Conservation (phyloP, 2,113 vertebrate species). For the Oreotrochilus melanogaster region DNA sequence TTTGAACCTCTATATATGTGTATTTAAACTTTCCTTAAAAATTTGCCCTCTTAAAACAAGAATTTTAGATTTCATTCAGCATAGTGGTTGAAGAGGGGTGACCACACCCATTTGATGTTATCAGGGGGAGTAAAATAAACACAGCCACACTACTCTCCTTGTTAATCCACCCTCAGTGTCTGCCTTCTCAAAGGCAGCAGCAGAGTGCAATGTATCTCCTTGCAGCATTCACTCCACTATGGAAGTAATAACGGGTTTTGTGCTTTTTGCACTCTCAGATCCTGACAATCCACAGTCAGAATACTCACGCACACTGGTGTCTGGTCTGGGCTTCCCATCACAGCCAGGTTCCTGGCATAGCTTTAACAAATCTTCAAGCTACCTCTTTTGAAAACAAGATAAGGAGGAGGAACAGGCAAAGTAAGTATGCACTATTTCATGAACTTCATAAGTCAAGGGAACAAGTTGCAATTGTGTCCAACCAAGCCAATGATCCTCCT, state of each 20-base stretch:
- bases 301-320: accelerated
- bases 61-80: not conserved
- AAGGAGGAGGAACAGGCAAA: not conserved
- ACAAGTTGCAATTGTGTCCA: conserved; percentile 29
- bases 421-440: not conserved
- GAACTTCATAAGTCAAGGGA: conserved; percentile 25
- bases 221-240: not conserved
- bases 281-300: not conserved
- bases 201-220: not conserved
- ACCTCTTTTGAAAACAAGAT: not conserved
- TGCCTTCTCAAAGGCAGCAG: not conserved
- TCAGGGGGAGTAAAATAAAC: not conserved
- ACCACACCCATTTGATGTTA: not conserved
- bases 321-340: conserved; percentile 6
- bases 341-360: conserved; percentile 23
- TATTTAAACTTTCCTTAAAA: not conserved
- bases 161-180: not conserved
- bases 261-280: not conserved
- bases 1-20: not conserved
- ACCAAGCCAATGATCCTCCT: not conserved
- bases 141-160: not conserved
- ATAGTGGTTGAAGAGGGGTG: not conserved
- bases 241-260: not conserved
- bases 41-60: not conserved
- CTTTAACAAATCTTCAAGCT: conserved; percentile 14